Base-by-base conservation (phyloP, 2,888 invertebrate genomes). In the Aplocera efformata region DNA sequence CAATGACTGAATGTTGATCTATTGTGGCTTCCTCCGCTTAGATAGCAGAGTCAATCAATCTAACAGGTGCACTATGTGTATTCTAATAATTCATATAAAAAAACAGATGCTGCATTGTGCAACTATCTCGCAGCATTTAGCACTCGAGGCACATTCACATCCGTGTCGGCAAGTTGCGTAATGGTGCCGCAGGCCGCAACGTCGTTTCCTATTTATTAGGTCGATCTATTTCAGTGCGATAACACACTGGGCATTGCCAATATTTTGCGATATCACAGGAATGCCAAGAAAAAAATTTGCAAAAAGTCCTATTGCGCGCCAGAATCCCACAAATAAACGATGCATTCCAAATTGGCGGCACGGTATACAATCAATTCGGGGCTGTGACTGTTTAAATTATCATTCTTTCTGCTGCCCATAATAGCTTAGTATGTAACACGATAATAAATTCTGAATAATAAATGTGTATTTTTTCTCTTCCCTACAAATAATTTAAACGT, bases 201-300 rank as follows among this genome's bases (percentile, higher is more conserved):
- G 63, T 67, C 63, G 70, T 67, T 77, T 74, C 67, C 69, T 73
- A 72, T 80, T 79, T 80, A 82, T 80, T 79, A 71, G 79, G 80
- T 79, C 79, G 76, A 69, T 73, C 82, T 82, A 81, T 82, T 82
- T 75, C 60, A 50, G 72, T 66, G 48, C 59, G 59, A 71, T 74
- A 74, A 73, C 64, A 65, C 57, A 41, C 60, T 54, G 57, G 60
- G 54, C 67, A 66, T 65, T 74, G 78, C 77, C 73, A 74, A 73
- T 74, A 71, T 67, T 72, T 40, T 63, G 56, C 59, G 51, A 60
- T 63, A 63, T 53, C 53, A 59, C 50, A 20, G 42, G 37, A 52
- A 50, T 59, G 50, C 42, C 48, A 49, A 53, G 59, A 56, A 53
- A 58, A 36, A 43, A 38, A 24, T 23, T 28, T 27, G 22, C 30